phyloP scores from a whole-genome alignment of 2,797 vertebrate species.

The Sebastes nivosus region DNA sequence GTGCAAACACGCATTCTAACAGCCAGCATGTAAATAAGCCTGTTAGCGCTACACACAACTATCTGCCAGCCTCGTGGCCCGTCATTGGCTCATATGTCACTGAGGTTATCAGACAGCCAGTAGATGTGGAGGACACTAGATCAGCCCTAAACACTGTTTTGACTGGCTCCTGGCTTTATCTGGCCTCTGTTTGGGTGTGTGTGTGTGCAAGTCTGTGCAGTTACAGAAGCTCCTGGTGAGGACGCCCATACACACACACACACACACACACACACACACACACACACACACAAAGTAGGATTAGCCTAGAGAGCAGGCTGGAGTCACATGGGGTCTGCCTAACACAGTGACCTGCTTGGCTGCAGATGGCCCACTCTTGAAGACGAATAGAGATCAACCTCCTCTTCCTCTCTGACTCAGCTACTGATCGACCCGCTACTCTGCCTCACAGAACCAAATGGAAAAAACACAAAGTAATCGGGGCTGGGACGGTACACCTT shows the following conservation, averaged over 20 bases:
- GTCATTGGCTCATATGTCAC: constrained; percentile 8
- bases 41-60: neutral
- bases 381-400: constrained; percentile 45
- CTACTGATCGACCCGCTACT: neutral
- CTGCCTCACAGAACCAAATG: neutral
- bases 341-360: constrained; percentile 74
- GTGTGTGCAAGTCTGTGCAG: constrained; percentile 2
- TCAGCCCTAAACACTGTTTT: constrained; percentile 51
- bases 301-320: constrained; percentile 65
- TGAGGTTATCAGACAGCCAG: constrained; percentile 21
- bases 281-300: constrained; percentile 44
- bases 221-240: constrained; percentile 27
- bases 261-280: neutral
- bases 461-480: neutral
- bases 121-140: constrained; percentile 5
- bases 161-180: constrained; percentile 59
- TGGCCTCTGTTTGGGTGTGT: constrained; percentile 27
- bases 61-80: neutral
- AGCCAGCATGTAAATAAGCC: constrained; percentile 8
- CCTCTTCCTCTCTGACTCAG: constrained; percentile 39
- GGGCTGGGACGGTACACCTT: too few relatives aligned
- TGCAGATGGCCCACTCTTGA: constrained; percentile 57
- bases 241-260: neutral
- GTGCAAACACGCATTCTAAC: neutral
- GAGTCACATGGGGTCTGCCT: constrained; percentile 62